Conservation (phyloP, 2,797 vertebrate genomes). For the Sorex maritimensis region DNA sequence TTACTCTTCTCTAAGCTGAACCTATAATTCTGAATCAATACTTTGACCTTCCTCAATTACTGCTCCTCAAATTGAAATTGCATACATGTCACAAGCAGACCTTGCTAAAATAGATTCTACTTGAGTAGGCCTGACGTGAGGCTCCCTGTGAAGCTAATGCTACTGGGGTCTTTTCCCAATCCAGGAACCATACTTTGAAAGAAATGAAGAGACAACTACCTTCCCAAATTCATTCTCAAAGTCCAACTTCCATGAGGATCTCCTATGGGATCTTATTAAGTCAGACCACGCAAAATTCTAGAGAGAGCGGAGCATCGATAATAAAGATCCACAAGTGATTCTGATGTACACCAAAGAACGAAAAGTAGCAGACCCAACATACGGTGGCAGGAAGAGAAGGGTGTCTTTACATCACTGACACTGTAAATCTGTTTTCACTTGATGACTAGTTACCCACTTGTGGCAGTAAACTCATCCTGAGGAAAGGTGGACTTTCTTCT, state of each 20-base stretch:
- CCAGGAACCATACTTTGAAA: constrained; percentile 25
- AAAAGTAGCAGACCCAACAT: constrained; percentile 25
- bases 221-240: constrained; percentile 70
- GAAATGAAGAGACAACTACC: constrained; percentile 23
- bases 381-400: not conserved
- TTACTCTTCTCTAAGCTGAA: constrained; percentile 65
- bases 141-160: constrained; percentile 27
- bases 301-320: not conserved
- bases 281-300: constrained; percentile 43
- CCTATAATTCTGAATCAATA: not conserved
- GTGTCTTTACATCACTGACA: not conserved
- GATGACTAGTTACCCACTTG: constrained; percentile 18
- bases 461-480: constrained; percentile 50
- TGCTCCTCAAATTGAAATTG: constrained; percentile 57
- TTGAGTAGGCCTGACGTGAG: not conserved
- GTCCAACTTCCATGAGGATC: constrained; percentile 30
- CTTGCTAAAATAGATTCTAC: constrained; percentile 28
- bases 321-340: constrained; percentile 54
- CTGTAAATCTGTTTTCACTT: constrained; percentile 20
- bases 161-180: constrained; percentile 10
- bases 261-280: constrained; percentile 48
- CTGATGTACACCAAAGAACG: constrained; percentile 20
- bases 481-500: constrained; percentile 18
- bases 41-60: not conserved
- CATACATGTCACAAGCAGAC: constrained; percentile 50